phyloP scores from a whole-genome alignment of 2,113 vertebrate genomes.

The Bubo bubo region DNA sequence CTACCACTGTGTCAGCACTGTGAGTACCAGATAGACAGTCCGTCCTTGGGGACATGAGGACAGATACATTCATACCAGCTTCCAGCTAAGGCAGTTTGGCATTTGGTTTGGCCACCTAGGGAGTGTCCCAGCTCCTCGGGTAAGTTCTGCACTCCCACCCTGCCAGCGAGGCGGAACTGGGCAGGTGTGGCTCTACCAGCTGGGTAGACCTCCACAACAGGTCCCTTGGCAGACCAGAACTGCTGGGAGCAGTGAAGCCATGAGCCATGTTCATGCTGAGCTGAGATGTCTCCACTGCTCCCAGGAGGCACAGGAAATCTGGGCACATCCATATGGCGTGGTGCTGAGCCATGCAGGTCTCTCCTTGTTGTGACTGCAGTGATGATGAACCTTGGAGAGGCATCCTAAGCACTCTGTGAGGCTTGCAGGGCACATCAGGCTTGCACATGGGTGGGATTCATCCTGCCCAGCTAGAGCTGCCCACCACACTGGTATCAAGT shows the following conservation, averaged over 20 bases:
- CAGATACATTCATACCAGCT: rapidly evolving
- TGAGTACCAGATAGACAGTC: rapidly evolving
- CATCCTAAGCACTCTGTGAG: background rate
- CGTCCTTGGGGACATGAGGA: rapidly evolving
- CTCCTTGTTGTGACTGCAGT: background rate
- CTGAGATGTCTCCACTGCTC: background rate
- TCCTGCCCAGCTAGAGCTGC: background rate
- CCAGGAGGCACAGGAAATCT: rapidly evolving
- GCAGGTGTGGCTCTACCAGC: background rate
- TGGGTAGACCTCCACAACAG: background rate
- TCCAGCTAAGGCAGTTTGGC: background rate
- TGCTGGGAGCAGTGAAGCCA: background rate
- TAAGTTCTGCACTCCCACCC: background rate
- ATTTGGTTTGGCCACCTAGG: background rate
- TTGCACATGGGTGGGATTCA: background rate
- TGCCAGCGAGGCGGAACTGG: background rate
- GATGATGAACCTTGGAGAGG: background rate
- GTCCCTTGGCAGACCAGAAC: background rate
- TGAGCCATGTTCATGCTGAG: rapidly evolving
- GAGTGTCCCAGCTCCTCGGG: background rate
- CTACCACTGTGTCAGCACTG: background rate
- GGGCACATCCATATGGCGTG: rapidly evolving
- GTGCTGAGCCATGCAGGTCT: background rate
- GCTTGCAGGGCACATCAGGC: background rate
- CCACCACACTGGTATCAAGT: background rate